Evolutionary conservation across 2,113 vertebrate species (phyloP).

Genomic region (Lontra canadensis): DNA sequence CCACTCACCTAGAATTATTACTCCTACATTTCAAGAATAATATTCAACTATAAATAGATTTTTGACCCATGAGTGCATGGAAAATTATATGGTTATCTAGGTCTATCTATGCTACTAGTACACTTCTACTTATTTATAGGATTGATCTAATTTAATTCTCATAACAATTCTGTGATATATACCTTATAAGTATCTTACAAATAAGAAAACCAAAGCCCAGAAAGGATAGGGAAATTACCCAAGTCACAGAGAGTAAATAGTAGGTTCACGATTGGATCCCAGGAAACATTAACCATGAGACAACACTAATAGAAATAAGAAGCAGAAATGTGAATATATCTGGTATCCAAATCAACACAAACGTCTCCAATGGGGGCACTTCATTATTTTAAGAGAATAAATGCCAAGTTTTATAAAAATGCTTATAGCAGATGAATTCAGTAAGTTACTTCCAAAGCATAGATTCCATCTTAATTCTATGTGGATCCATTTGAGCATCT

Average conservation of each 20-base stretch:
- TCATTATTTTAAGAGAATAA: slow-evolving; percentile 15
- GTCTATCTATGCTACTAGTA: neutral
- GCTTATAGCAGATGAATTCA: neutral
- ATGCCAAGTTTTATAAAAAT: neutral
- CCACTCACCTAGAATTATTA: neutral
- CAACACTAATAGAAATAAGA: neutral
- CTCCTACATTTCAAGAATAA: neutral
- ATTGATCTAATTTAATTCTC: neutral
- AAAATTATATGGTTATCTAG: neutral
- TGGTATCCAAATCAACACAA: neutral
- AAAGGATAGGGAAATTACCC: neutral
- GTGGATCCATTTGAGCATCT: neutral
- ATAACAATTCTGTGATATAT: neutral
- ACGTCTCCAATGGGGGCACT: neutral
- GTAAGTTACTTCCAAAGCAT: neutral
- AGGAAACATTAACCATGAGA: neutral
- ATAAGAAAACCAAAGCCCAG: neutral
- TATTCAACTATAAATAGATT: neutral
- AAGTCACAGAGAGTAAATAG: neutral
- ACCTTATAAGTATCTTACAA: neutral
- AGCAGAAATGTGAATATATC: neutral
- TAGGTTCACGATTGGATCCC: neutral
- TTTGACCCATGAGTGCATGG: neutral
- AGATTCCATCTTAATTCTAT: neutral
- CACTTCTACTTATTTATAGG: neutral